A percentile compares a stretch with the other conserved stretches of the same genome.
Evolutionary conservation across 2,888 invertebrate genomes (phyloP).

Genomic region (Pecten maximus): DNA sequence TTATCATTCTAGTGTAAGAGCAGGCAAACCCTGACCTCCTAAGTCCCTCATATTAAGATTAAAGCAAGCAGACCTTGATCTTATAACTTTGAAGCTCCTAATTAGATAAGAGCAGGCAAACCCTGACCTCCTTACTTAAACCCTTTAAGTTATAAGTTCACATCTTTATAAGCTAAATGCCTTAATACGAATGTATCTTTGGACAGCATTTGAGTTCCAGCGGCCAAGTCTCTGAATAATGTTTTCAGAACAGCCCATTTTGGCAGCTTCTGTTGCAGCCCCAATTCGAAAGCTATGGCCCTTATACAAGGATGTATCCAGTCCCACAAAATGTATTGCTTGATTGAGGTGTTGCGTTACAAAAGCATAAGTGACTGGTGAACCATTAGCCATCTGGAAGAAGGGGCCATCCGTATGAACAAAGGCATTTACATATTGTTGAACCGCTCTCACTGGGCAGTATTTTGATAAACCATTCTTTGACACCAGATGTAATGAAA

Average conservation of each 20-base stretch:
- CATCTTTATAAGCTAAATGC: background rate
- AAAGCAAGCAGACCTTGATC: background rate
- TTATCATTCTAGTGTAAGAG: too few relatives aligned
- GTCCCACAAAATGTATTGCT: conserved; percentile 30
- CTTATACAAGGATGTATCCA: conserved; percentile 36
- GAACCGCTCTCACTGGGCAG: background rate
- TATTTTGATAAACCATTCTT: background rate
- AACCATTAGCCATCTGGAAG: background rate
- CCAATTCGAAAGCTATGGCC: conserved; percentile 48
- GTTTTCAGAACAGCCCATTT: conserved; percentile 43
- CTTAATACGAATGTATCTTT: conserved; percentile 43
- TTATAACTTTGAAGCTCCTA: background rate
- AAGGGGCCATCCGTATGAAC: conserved; percentile 14
- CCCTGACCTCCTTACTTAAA: conserved; percentile 37
- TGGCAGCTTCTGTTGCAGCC: conserved; percentile 49
- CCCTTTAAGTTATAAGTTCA: background rate
- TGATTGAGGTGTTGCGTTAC: background rate
- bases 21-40: too few relatives aligned
- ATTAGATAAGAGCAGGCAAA: conserved; percentile 39
- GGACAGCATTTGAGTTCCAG: conserved; percentile 52
- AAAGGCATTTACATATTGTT: conserved; percentile 6
- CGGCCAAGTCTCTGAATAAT: conserved; percentile 44
- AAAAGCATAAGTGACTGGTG: conserved; percentile 16
- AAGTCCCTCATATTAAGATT: too few relatives aligned
- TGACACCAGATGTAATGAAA: background rate